phyloP scores from a whole-genome alignment of 2,113 vertebrate species.

The Thinocorus orbignyianus region DNA sequence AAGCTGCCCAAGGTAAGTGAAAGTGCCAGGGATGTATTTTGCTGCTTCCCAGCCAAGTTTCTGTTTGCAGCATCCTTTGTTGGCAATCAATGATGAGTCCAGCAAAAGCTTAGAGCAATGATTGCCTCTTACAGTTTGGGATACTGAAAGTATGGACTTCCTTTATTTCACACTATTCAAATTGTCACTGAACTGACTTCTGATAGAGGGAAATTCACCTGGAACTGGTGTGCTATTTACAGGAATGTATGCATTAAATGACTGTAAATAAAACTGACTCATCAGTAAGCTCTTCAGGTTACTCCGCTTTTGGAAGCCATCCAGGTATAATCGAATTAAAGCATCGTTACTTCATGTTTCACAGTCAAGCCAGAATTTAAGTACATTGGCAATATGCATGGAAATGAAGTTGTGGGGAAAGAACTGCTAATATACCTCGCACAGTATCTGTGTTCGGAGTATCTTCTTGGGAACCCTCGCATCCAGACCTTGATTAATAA shows the following conservation, averaged over 20 bases:
- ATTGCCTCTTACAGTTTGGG: background rate
- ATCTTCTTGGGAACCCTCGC: slow-evolving; percentile 85
- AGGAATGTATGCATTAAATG: background rate
- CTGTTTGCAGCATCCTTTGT: background rate
- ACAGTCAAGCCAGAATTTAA: slow-evolving; percentile 97
- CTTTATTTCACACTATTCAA: background rate
- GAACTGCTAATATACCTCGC: slow-evolving; percentile 90
- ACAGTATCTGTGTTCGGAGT: slow-evolving; percentile 94
- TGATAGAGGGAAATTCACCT: background rate
- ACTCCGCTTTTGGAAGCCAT: background rate
- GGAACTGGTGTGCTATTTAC: background rate
- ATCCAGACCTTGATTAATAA: slow-evolving; percentile 90
- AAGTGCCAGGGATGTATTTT: background rate
- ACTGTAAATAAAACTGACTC: slow-evolving; percentile 9
- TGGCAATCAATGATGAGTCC: background rate
- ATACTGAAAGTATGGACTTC: background rate
- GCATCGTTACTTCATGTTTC: background rate
- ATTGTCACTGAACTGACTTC: background rate
- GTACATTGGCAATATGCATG: slow-evolving; percentile 94
- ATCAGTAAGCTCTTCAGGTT: background rate
- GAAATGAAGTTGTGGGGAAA: slow-evolving; percentile 93
- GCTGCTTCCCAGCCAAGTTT: background rate
- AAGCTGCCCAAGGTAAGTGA: background rate
- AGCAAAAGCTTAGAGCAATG: background rate
- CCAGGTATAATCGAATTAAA: slow-evolving; percentile 14